Evolutionary conservation across 2,888 invertebrate genomes (phyloP).

Genomic region (Cerceris ruficornis): DNA sequence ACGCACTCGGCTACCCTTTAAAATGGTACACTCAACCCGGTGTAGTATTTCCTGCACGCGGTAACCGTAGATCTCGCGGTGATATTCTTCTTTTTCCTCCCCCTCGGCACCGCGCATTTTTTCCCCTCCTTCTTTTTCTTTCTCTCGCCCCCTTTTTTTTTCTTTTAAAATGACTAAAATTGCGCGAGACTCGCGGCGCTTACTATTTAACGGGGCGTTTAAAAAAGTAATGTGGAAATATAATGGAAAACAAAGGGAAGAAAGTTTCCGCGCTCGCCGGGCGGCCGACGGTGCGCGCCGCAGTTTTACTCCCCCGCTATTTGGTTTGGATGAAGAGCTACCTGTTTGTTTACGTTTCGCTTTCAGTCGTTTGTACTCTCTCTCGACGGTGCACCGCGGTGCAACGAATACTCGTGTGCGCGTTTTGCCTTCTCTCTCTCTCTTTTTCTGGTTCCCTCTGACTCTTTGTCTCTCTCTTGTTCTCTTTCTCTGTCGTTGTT

Average conservation of each 20-base stretch:
- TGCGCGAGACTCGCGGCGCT: slow-evolving; percentile 59
- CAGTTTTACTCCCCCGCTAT: slow-evolving; percentile 73
- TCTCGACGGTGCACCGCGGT: slow-evolving; percentile 59
- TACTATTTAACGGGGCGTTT: slow-evolving; percentile 65
- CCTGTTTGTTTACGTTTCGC: slow-evolving; percentile 76
- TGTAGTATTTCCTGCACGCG: slow-evolving; percentile 1
- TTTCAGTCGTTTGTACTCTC: slow-evolving; percentile 70
- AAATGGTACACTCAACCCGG: slow-evolving; percentile 19
- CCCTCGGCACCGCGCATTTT: neutral
- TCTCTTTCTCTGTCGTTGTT: neutral
- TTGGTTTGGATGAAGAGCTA: slow-evolving; percentile 75
- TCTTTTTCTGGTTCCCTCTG: neutral
- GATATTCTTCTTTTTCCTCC: slow-evolving; percentile 11
- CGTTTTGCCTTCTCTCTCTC: slow-evolving; percentile 30
- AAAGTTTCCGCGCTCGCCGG: slow-evolving; percentile 65
- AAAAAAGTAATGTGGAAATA: slow-evolving; percentile 66
- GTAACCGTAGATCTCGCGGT: slow-evolving; percentile 5
- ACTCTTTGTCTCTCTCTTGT: neutral
- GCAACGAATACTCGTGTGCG: slow-evolving; percentile 44
- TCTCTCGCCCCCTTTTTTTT: neutral
- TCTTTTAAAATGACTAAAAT: slow-evolving; percentile 50
- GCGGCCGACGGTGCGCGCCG: slow-evolving; percentile 45
- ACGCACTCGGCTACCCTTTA: slow-evolving; percentile 17
- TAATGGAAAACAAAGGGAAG: slow-evolving; percentile 64
- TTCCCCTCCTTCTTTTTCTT: neutral